Base-by-base conservation (phyloP, 2,797 vertebrate genomes). In the Sebastes cheni region DNA sequence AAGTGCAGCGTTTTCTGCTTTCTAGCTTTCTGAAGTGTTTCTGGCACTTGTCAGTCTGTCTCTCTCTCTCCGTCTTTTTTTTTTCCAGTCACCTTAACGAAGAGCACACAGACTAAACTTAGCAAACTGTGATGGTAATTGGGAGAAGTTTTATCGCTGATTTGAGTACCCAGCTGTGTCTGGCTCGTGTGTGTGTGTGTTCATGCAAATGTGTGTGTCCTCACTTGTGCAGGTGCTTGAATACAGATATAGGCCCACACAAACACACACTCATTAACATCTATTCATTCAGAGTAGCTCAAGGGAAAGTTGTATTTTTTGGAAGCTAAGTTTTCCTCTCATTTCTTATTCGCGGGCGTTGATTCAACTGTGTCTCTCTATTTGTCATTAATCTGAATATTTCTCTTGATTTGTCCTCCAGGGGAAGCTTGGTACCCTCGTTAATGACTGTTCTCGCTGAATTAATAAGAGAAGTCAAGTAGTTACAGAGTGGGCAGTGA, bases 111-210 rank as follows among this genome's bases (percentile, higher is more conserved):
- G 52, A 18, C 69, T 62, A 68, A 83, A 92, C 77, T 72, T 75
- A 65, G 84, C 70, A 70, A 78, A 77, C 25, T 27, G 52, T 68
- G 71, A 67, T 69, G 77, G 50, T 90, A 89, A 86, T 88, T 88
- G 72, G 66, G 54, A 70, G 72, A 85, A 69, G 75, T 80, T 86
- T 78, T 42, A 73, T 74, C 16, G 1, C 34, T 6, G 23, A 22
- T 78, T 82, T 77, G 23, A 83, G 69, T 23, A 74, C 71, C 64
- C 79, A 81, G 86, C 81, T 91, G 70, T 77, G 59, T 77, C 30
- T 84, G 25, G 6, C 39, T 55, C n/a, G 34, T 39, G 12, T 39
- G 36, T 39, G 36, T 81, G 79, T 65, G 25, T 39, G n/a, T 77
- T 69, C 27, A 62, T 76, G 81, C 10, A 77, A 80, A 81, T 59